Conservation (phyloP, 2,113 vertebrate genomes). For the Myanophis thanlyinensis region DNA sequence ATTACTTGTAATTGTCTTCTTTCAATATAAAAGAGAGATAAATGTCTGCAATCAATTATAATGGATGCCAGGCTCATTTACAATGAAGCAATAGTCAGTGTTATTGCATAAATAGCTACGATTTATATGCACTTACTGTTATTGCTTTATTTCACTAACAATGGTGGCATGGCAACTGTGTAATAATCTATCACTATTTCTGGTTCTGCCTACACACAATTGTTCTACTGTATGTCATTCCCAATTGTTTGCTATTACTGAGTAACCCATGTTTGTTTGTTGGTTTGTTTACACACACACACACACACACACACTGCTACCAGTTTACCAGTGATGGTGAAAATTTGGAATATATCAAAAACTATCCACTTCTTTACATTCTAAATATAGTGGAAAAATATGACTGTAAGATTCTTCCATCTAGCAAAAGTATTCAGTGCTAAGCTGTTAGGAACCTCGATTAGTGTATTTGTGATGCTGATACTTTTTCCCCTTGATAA, state of each 20-base stretch:
- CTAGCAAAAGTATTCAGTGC: not conserved
- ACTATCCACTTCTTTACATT: not conserved
- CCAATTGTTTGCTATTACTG: not conserved
- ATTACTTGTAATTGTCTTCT: not conserved
- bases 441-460: not conserved
- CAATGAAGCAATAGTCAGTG: not conserved
- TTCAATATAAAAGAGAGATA: not conserved
- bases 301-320: too few relatives aligned
- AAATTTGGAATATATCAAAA: not conserved
- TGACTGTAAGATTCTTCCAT: not conserved
- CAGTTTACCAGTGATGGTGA: slow-evolving; percentile 3
- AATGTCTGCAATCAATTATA: not conserved
- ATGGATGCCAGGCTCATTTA: not conserved
- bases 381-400: not conserved
- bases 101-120: accelerated
- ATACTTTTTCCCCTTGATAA: not conserved
- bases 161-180: not conserved
- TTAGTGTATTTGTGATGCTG: not conserved
- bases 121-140: not conserved
- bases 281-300: too few relatives aligned
- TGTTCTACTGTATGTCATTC: not conserved
- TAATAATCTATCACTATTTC: not conserved
- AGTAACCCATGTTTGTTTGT: not conserved
- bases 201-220: not conserved
- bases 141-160: not conserved